These are phyloP conservation scores for Liparis tanakae DNA, from an alignment of 2,797 vertebrate species.

Conservation along the genomic window DNA sequence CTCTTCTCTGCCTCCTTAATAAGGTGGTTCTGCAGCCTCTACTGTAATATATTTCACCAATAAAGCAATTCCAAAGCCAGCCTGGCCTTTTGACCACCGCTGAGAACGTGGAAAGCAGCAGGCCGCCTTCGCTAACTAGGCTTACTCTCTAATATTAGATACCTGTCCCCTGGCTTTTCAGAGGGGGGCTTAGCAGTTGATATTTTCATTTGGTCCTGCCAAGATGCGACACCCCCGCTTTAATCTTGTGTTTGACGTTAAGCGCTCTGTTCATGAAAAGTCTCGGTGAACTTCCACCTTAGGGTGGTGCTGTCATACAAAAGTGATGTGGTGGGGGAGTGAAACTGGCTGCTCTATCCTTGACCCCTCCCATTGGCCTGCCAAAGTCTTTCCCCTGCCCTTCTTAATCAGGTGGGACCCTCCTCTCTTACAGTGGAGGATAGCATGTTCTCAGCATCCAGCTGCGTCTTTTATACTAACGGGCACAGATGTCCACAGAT, in stretches of 20 bases:
- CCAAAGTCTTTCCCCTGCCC: conserved; percentile 82
- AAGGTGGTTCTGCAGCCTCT: conserved; percentile 81
- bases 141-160: conserved; percentile 88
- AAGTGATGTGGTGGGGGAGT: conserved; percentile 80
- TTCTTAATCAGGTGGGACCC: conserved; percentile 84
- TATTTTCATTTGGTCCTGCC: conserved; percentile 92
- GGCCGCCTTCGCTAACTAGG: conserved; percentile 83
- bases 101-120: conserved; percentile 79
- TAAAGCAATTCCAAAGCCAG: conserved; percentile 81
- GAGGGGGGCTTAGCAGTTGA: conserved; percentile 89
- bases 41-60: conserved; percentile 87
- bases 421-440: conserved; percentile 71
- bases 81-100: conserved; percentile 74
- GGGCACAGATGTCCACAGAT: conserved; percentile 54
- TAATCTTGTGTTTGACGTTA: conserved; percentile 93
- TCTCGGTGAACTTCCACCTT: conserved; percentile 87
- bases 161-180: conserved; percentile 86
- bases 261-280: conserved; percentile 92
- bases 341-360: conserved; percentile 80
- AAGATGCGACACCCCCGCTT: conserved; percentile 87
- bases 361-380: conserved; percentile 83
- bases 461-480: conserved; percentile 67
- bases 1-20: conserved; percentile 83
- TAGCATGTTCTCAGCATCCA: conserved; percentile 66
- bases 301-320: conserved; percentile 86